Evolutionary conservation across 2,888 invertebrate species (phyloP), one percentile per base, ranked within the genome.

Genomic region (Ernsta delagoae): DNA sequence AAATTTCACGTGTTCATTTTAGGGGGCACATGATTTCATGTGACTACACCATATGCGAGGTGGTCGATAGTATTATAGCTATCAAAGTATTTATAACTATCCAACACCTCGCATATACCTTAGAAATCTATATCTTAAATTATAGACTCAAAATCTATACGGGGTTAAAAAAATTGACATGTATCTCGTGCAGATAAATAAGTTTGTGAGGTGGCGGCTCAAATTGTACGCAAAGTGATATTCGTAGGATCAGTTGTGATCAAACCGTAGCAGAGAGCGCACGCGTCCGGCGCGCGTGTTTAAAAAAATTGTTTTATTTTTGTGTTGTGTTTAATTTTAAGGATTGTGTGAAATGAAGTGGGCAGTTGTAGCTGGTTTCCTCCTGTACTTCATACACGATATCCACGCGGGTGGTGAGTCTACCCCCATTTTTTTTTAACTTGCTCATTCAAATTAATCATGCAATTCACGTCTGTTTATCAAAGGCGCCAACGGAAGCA

Each of bases 301-400:
- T 63, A 71, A 62, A 75, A 78, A 78, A 70, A 78, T 75, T 78
- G 71, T n/a, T 78, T 75, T 57, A 56, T 62, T 76, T 75, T 80
- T 81, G 85, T 86, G 84, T 82, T 83, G 87, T 84, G 83, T 79
- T 71, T 73, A 72, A 69, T 68, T 73, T 71, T 80, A 78, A 80
- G 77, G 77, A 78, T 82, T 81, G 77, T 81, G 90, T 92, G 90
- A 82, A 76, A 92, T 92, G 92, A 86, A 84, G 88, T 92, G 89
- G 85, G 77, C 84, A 74, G 78, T 88, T 76, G 75, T 86, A 75
- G 79, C 83, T 73, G 79, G 84, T 80, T 80, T 87, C 71, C 71
- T 90, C 76, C 79, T 86, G 79, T 87, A 83, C 76, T 78, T 86
- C 77, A 80, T 82, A 76, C 79, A 82, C 74, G 78, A 78, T 72